These are phyloP conservation scores for Stomorhina lunata DNA, from an alignment of 2,888 invertebrate species.

Conservation along the genomic window DNA sequence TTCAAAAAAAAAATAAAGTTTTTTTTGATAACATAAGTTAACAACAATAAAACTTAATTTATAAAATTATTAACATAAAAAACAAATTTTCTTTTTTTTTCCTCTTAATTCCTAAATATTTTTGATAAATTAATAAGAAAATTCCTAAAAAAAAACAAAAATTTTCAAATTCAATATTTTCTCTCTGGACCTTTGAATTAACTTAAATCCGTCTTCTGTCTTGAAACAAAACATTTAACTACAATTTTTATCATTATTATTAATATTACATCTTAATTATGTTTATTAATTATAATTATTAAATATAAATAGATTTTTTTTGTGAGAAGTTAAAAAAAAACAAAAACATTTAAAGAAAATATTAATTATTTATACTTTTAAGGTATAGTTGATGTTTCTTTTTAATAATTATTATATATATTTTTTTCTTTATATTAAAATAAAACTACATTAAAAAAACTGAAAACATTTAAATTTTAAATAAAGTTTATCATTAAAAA, in stretches of 20 bases:
- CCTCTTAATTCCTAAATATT: constrained; percentile 2
- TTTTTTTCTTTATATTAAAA: constrained; percentile 60
- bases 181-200: constrained; percentile 51
- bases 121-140: constrained; percentile 23
- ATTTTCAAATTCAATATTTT: background rate
- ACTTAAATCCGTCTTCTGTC: constrained; percentile 60
- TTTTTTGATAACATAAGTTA: constrained; percentile 35
- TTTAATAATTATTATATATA: constrained; percentile 63
- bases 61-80: constrained; percentile 29
- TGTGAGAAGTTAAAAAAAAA: constrained; percentile 50
- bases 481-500: constrained; percentile 38
- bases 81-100: constrained; percentile 22
- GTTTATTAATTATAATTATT: constrained; percentile 64
- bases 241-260: constrained; percentile 54
- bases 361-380: constrained; percentile 65
- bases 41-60: constrained; percentile 43
- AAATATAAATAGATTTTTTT: constrained; percentile 59
- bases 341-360: constrained; percentile 21
- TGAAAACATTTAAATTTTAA: constrained; percentile 13
- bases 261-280: constrained; percentile 64
- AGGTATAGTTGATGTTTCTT: constrained; percentile 69
- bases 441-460: constrained; percentile 19
- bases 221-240: constrained; percentile 52
- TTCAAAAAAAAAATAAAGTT: constrained; percentile 37
- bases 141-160: constrained; percentile 16